A percentile compares a stretch with the other conserved stretches of the same genome.
phyloP scores from a whole-genome alignment of 2,888 invertebrate genomes.

The Scrobipalpa atriplicella region DNA sequence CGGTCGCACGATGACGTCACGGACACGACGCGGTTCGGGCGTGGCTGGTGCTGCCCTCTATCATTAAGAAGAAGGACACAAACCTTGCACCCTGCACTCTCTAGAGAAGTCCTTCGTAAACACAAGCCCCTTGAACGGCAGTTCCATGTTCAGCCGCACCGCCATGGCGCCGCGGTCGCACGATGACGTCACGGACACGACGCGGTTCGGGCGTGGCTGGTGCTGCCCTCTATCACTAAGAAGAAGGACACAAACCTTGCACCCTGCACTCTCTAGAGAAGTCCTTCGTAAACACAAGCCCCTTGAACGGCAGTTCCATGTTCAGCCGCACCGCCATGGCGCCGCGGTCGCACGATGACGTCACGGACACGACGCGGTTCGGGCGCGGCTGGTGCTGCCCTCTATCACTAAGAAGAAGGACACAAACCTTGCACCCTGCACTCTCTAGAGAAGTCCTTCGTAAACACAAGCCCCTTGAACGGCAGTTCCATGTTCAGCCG shows the following conservation, averaged over 20 bases:
- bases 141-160: too few species aligned
- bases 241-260: conserved; percentile 67
- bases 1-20: conserved; percentile 85
- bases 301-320: conserved; percentile 86
- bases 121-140: too few species aligned
- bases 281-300: conserved; percentile 88
- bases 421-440: conserved; percentile 84
- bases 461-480: conserved; percentile 88
- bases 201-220: conserved; percentile 71
- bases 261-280: conserved; percentile 88
- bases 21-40: conserved; percentile 81
- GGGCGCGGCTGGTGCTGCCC: conserved; percentile 52
- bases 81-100: too few species aligned
- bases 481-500: conserved; percentile 83
- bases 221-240: not conserved
- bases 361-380: conserved; percentile 83
- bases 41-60: conserved; percentile 46
- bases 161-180: too few species aligned
- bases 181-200: not conserved
- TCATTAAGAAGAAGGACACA: not conserved
- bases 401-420: conserved; percentile 24
- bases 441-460: conserved; percentile 89
- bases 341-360: conserved; percentile 84
- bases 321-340: conserved; percentile 84
- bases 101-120: too few species aligned